phyloP scores from a whole-genome alignment of 2,888 invertebrate genomes.

The Smittia aterrima region DNA sequence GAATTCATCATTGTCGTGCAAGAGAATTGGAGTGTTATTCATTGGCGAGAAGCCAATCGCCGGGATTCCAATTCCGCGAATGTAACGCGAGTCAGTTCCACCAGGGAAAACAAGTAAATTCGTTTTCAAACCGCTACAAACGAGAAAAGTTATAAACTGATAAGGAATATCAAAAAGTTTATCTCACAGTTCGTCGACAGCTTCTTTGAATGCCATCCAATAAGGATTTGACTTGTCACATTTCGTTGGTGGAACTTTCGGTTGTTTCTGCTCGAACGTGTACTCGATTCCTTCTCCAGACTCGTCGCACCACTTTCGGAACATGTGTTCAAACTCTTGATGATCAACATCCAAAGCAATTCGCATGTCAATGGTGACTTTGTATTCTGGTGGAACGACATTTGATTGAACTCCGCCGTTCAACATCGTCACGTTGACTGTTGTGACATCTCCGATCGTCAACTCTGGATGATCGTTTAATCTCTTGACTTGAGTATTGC shows the following conservation, averaged over 20 bases:
- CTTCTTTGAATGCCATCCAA: constrained; percentile 66
- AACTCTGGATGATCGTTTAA: constrained; percentile 55
- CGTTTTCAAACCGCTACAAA: constrained; percentile 54
- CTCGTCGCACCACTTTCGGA: constrained; percentile 57
- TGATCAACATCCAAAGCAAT: constrained; percentile 61
- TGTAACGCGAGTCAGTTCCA: constrained; percentile 82
- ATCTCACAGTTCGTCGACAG: constrained; percentile 58
- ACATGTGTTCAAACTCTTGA: constrained; percentile 55
- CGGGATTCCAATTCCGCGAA: constrained; percentile 75
- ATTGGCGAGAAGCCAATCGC: constrained; percentile 89
- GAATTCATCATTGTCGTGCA: constrained; percentile 87
- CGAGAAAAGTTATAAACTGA: constrained; percentile 47
- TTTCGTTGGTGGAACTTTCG: constrained; percentile 58
- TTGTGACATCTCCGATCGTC: constrained; percentile 68
- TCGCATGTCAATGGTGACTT: constrained; percentile 48
- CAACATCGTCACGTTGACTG: constrained; percentile 68
- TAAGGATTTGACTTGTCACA: constrained; percentile 61
- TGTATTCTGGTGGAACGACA: constrained; percentile 72
- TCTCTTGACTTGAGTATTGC: constrained; percentile 60
- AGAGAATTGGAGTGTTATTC: constrained; percentile 78
- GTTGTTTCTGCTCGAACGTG: constrained; percentile 61
- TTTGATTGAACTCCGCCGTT: constrained; percentile 79
- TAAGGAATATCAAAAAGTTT: constrained; percentile 32
- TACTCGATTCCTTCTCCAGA: constrained; percentile 66
- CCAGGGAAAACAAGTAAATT: constrained; percentile 67